Percentiles rank a stretch among this genome's conserved stretches.
Evolutionary conservation across 1,140 invertebrate species (phyloP).

Genomic region (Nasonia giraulti): DNA sequence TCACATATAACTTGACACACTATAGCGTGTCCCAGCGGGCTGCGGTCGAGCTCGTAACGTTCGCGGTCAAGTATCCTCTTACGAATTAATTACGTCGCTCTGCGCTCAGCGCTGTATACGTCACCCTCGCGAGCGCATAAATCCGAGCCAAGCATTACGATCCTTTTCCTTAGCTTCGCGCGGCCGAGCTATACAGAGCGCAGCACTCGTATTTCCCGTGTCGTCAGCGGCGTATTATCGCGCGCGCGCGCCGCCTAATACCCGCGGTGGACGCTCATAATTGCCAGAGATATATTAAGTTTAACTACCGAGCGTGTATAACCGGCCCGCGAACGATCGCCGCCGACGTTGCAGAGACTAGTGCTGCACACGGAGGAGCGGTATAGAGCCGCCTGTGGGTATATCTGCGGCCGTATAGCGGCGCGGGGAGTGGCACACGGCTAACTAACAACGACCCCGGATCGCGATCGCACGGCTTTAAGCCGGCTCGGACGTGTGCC

Average conservation of each 20-base stretch:
- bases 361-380: background rate
- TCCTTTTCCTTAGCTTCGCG: conserved; percentile 19
- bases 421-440: background rate
- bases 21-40: background rate
- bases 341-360: background rate
- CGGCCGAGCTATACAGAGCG: background rate
- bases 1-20: background rate
- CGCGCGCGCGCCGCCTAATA: background rate
- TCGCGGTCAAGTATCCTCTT: conserved; percentile 48
- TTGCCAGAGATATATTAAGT: conserved; percentile 43
- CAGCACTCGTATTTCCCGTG: background rate
- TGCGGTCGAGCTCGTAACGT: conserved; percentile 24
- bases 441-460: background rate
- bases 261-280: conserved; percentile 11
- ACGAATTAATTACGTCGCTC: conserved; percentile 44
- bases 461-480: background rate
- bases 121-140: background rate
- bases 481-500: background rate
- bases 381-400: background rate
- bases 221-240: background rate
- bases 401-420: background rate
- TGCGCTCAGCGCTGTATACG: background rate
- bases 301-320: conserved; percentile 21
- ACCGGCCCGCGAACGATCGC: conserved; percentile 14
- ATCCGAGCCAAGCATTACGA: conserved; percentile 10